These are phyloP conservation scores for Drosophila limbata DNA, from an alignment of 2,888 invertebrate species.

Conservation along the genomic window DNA sequence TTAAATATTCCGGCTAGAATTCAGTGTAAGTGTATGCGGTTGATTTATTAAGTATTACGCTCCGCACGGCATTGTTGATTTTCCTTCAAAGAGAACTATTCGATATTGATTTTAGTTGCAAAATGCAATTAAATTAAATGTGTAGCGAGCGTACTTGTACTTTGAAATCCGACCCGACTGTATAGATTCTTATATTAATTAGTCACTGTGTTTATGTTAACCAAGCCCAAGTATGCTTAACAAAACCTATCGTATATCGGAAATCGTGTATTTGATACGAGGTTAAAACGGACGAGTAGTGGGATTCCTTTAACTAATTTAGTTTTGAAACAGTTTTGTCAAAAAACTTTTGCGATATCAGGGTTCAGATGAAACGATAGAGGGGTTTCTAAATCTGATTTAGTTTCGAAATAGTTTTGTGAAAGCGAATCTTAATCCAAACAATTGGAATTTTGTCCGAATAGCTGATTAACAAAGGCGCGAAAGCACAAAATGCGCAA, in stretches of 20 bases:
- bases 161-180: slow-evolving; percentile 42
- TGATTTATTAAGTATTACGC: slow-evolving; percentile 18
- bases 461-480: no score
- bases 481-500: no score
- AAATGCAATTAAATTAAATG: slow-evolving; percentile 11
- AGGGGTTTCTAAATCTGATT: no score
- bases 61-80: slow-evolving; percentile 20
- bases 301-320: background rate
- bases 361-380: no score
- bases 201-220: slow-evolving; percentile 56
- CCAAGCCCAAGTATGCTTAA: slow-evolving; percentile 28
- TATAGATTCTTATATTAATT: slow-evolving; percentile 43
- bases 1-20: slow-evolving; percentile 13
- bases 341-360: no score
- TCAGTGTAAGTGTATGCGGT: slow-evolving; percentile 1
- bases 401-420: no score
- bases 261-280: slow-evolving; percentile 5
- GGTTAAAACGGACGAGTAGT: background rate
- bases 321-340: background rate
- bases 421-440: no score
- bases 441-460: no score
- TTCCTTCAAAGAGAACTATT: slow-evolving; percentile 13
- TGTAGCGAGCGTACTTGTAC: slow-evolving; percentile 31
- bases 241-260: slow-evolving; percentile 38
- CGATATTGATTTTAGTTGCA: slow-evolving; percentile 12